Conservation (phyloP, 2,797 vertebrate species). For the Acipenser transmontanus region DNA sequence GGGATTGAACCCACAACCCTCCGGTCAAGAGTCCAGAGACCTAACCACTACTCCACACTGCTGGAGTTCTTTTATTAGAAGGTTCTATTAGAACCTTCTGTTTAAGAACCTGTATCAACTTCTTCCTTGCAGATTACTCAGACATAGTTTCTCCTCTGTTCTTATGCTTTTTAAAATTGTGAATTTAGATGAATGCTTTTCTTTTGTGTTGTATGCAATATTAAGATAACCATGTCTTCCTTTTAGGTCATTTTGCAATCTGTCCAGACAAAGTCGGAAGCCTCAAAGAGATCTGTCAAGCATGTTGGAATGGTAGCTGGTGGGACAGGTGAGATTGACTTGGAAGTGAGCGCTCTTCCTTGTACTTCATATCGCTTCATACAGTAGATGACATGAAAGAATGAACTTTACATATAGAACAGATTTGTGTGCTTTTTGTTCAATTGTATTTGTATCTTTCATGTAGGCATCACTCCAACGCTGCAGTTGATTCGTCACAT, state of each 20-base stretch:
- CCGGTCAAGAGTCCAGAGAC: too few relatives aligned
- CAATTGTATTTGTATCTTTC: conserved; percentile 6
- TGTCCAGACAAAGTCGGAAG: conserved; percentile 68
- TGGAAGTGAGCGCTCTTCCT: not conserved
- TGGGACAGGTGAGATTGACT: conserved; percentile 70
- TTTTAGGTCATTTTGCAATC: conserved; percentile 74
- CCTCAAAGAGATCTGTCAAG: conserved; percentile 54
- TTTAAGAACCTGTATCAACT: too few relatives aligned
- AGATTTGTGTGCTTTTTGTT: not conserved
- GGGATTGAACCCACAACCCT: too few relatives aligned
- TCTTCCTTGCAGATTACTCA: too few relatives aligned
- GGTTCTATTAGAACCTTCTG: too few relatives aligned
- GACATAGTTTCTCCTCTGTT: too few relatives aligned
- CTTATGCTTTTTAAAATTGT: too few relatives aligned
- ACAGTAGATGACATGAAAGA: not conserved
- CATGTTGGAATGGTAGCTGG: conserved; percentile 86
- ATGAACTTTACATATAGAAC: not conserved
- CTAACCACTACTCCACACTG: too few relatives aligned
- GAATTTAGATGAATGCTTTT: too few relatives aligned
- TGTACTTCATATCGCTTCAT: not conserved
- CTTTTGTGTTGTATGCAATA: too few relatives aligned
- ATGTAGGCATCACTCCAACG: conserved; percentile 84
- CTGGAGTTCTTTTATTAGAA: too few relatives aligned
- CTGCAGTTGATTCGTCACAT: conserved; percentile 80
- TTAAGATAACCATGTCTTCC: conserved; percentile 1